These are phyloP conservation scores for Mastomys natalensis DNA, from an alignment of 2,113 vertebrate genomes.

Conservation along the genomic window DNA sequence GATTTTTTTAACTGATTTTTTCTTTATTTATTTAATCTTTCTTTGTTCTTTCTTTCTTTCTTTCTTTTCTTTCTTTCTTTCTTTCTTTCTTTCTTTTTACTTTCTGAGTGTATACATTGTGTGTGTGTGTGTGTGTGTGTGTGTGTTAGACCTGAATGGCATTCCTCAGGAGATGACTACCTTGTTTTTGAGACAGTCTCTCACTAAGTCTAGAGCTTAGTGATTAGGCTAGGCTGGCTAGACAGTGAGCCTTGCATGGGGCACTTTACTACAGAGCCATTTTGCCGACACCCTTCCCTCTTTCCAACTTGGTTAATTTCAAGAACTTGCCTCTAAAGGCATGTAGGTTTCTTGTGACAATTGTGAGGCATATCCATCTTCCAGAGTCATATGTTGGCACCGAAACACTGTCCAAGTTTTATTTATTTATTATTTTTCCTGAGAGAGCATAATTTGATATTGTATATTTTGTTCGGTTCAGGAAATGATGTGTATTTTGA, in stretches of 20 bases:
- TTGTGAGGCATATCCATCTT: constrained; percentile 41
- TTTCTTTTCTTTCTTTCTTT: too few relatives aligned
- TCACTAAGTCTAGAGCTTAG: background rate
- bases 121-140: background rate
- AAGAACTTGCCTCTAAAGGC: constrained; percentile 57
- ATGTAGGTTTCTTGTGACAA: constrained; percentile 41
- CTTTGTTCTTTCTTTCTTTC: background rate
- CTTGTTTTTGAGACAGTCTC: background rate
- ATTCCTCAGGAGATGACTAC: background rate
- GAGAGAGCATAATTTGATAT: constrained; percentile 43
- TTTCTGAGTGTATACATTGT: background rate
- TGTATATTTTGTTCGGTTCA: constrained; percentile 37
- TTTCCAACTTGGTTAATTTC: constrained; percentile 30
- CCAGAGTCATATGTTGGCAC: background rate
- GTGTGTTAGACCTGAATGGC: background rate
- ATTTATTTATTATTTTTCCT: constrained; percentile 26
- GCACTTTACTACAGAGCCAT: background rate
- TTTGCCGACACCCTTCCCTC: background rate
- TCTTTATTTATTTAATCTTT: background rate
- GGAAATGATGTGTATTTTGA: background rate
- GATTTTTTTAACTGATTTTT: background rate
- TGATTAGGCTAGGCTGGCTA: background rate
- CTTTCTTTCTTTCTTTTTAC: too few relatives aligned
- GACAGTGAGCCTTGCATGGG: too few relatives aligned
- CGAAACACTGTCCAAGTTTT: constrained; percentile 58